Evolutionary conservation across 2,888 invertebrate species (phyloP).

Genomic region (Scrobipalpa atriplicella): DNA sequence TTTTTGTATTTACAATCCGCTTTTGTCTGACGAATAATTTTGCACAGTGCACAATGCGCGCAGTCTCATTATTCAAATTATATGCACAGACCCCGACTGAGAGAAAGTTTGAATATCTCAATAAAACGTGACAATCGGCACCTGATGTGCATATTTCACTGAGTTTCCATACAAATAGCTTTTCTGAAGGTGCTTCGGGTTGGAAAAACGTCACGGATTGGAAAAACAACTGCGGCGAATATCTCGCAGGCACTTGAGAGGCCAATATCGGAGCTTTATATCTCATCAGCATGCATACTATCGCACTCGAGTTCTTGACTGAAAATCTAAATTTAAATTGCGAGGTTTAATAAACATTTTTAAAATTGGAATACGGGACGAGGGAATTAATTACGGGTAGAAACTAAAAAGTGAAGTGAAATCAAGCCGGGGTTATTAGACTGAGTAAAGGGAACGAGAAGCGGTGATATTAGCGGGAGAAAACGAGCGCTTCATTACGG

Average conservation of each 20-base stretch:
- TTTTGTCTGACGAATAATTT: slow-evolving; percentile 46
- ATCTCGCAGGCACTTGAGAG: slow-evolving; percentile 61
- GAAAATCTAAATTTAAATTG: slow-evolving; percentile 60
- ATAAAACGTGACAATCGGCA: slow-evolving; percentile 76
- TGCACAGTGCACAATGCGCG: slow-evolving; percentile 55
- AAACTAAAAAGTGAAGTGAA: slow-evolving; percentile 62
- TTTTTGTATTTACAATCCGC: slow-evolving; percentile 26
- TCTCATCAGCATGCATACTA: slow-evolving; percentile 68
- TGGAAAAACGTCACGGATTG: slow-evolving; percentile 61
- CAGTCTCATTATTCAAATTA: slow-evolving; percentile 72
- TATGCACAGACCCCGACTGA: slow-evolving; percentile 64
- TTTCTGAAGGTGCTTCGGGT: slow-evolving; percentile 53
- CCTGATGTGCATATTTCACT: slow-evolving; percentile 77
- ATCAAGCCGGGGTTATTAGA: slow-evolving; percentile 66
- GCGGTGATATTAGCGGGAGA: slow-evolving; percentile 75
- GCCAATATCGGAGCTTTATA: slow-evolving; percentile 64
- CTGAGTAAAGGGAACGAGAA: slow-evolving; percentile 67
- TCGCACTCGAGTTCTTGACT: slow-evolving; percentile 60
- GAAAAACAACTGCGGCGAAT: slow-evolving; percentile 62
- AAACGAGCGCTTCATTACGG: slow-evolving; percentile 80
- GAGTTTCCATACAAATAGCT: slow-evolving; percentile 74
- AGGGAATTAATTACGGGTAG: slow-evolving; percentile 66
- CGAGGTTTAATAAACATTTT: slow-evolving; percentile 36
- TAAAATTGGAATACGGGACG: slow-evolving; percentile 50
- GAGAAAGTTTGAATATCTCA: slow-evolving; percentile 76